Evolutionary conservation across 2,888 invertebrate genomes (phyloP).

Genomic region (Incurvaria masculella): DNA sequence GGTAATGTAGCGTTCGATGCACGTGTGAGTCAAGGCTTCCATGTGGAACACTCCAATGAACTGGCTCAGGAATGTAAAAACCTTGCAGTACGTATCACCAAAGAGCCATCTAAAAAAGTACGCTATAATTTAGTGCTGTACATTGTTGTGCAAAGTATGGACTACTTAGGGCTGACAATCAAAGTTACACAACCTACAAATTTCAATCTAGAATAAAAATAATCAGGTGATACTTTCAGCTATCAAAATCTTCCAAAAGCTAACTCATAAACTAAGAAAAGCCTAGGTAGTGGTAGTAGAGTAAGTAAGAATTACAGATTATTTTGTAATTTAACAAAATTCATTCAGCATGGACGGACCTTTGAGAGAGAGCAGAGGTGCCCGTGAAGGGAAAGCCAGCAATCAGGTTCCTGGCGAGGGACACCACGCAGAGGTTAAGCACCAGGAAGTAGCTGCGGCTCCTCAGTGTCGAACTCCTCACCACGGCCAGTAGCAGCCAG

Average conservation of each 20-base stretch:
- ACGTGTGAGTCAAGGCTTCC: constrained; percentile 41
- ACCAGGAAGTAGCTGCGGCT: constrained; percentile 39
- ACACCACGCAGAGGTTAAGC: constrained; percentile 31
- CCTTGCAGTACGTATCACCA: constrained; percentile 30
- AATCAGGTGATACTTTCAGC: too few species aligned
- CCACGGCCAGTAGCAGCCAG: constrained; percentile 4
- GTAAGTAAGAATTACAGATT: too few species aligned
- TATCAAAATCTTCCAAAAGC: too few species aligned
- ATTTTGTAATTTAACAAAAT: too few species aligned
- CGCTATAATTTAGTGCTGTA: too few species aligned
- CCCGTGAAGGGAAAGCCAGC: constrained; percentile 26
- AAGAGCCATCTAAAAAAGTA: constrained; percentile 26
- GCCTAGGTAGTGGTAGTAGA: too few species aligned
- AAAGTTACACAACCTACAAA: too few species aligned
- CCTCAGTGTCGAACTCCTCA: constrained; percentile 16
- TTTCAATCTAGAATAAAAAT: too few species aligned
- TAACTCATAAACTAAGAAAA: too few species aligned
- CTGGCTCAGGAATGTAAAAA: constrained; percentile 39
- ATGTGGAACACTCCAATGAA: constrained; percentile 45
- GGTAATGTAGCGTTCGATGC: constrained; percentile 46
- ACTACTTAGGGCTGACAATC: too few species aligned
- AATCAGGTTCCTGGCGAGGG: constrained; percentile 20
- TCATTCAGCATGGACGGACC: too few species aligned
- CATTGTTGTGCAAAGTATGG: too few species aligned
- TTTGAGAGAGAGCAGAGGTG: constrained; percentile 23